Conservation (phyloP, 2,888 invertebrate genomes). For the Vesta saturnalis region DNA sequence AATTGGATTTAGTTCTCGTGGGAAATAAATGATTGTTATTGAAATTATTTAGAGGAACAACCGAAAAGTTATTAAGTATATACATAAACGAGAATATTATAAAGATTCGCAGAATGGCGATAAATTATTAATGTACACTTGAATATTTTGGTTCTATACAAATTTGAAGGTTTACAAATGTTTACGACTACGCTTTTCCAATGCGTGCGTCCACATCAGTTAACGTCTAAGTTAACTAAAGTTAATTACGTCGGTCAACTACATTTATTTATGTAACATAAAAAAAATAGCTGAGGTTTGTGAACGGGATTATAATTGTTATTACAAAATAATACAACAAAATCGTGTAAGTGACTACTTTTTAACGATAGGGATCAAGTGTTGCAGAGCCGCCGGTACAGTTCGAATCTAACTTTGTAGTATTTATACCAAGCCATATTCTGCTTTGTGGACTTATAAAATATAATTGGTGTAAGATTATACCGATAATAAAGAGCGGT, state of each 20-base stretch:
- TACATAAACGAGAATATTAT: too few species aligned
- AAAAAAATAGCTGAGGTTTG: background rate
- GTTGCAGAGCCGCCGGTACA: too few species aligned
- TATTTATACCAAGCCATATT: conserved; percentile 14
- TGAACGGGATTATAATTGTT: background rate
- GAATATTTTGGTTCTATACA: background rate
- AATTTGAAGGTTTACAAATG: background rate
- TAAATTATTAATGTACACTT: background rate
- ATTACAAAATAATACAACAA: background rate
- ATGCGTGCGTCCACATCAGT: conserved; percentile 7
- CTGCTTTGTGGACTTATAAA: conserved; percentile 29
- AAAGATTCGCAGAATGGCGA: too few species aligned
- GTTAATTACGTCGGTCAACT: conserved; percentile 34
- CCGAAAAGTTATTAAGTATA: too few species aligned
- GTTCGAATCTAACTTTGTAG: background rate
- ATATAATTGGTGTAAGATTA: conserved; percentile 34
- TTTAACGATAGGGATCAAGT: background rate
- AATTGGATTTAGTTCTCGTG: too few species aligned
- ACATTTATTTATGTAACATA: conserved; percentile 22
- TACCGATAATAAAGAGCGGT: conserved; percentile 30
- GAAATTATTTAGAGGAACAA: too few species aligned
- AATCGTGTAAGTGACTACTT: background rate
- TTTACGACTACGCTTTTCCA: background rate
- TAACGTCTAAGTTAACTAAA: conserved; percentile 20
- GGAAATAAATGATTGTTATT: too few species aligned